Base-by-base conservation (phyloP, 2,888 invertebrate species). In the Volucella inflata region DNA sequence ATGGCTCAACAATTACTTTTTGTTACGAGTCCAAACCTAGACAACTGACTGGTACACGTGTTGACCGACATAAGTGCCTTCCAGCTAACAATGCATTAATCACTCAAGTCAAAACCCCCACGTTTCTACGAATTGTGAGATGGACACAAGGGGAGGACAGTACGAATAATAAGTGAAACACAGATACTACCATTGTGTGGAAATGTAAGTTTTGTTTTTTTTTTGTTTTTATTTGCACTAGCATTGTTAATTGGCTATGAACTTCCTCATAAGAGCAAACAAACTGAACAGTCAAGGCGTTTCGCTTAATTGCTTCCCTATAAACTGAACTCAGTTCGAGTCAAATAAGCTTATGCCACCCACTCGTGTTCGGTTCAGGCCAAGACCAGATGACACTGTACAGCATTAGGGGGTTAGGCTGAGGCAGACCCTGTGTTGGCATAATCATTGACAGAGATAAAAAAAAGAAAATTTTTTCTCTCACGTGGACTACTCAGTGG, bases 31-130 rank as follows among this genome's bases (percentile, higher is more conserved):
- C 68, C 44, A 44, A 42, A 55, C 36, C 70, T 68, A 40, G 70
- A 79, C 84, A 79, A 64, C 71, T 76, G 84, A 42, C 75, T 38
- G 46, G 17, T 65, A 71, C 84, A 84, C 84, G 84, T 80, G 84
- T 75, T 70, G 55, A 16, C 55, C 60, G 38, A 59, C 48, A 65
- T 71, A 79, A 84, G 48, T 75, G 55, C 44, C 46, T 65, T 55
- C 51, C 16, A 62, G 53, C 48, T 50, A 79, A 79, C 79, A 71
- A 76, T 57, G 67, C 70, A 84, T 79, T 84, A 84, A 84, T 84
- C 84, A 84, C 70, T 75, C 68, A 78, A 62, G 70, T 62, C 36
- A 53, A 53, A 53, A 53, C 46, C 62, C 30, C 44, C 46, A 44
- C 30, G 12, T 38, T 14, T 38, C 11, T 14, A 38, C 14, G 16